Base-by-base conservation (phyloP, 2,797 vertebrate genomes). In the Nothura maculosa region DNA sequence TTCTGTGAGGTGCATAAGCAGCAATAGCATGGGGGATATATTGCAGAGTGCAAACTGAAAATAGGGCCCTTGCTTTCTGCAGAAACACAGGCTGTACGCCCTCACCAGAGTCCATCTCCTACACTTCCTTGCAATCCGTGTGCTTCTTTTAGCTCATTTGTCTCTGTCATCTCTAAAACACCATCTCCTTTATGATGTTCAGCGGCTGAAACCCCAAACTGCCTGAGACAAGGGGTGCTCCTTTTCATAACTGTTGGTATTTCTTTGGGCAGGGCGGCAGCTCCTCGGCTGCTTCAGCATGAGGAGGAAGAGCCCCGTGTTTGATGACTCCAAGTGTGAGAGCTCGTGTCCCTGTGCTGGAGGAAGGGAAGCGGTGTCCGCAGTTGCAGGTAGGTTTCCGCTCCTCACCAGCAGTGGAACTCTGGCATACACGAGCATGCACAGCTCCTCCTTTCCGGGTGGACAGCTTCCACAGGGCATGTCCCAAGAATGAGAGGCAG, bases 81-180 rank as follows among this genome's bases (percentile, higher is more conserved):
- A 3, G 43, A 52, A 69, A 12, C 8, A 2, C 38, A 43, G 11
- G 12, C 8, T 62, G 13, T 38, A 4, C 0, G 0, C 19, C 64
- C 30, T 70, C 32, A 27, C 6, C 68, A 17, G 22, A 79, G 61
- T 30, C 40, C 43, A 0, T 2, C 2, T 13, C 74, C 52, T 20
- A 15, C 2, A 4, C 55, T 83, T 70, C 18, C 64, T 67, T 63
- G 38, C 70, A 30, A 24, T 34, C 1, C 52, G 6, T 12, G 36
- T 69, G 38, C 22, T 70, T 64, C 36, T 50, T 63, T 25, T 17
- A 55, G 6, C 34, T 67, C 14, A 1, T 9, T 63, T 69, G 4
- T 40, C 5, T 48, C 4, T 38, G 10, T 38, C 3, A 4, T 34
- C n/a, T 57, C 61, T 22, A 17, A 40, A 79, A 69, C 15, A 9